Evolutionary conservation across 2,797 vertebrate genomes (phyloP).

Genomic region (Chelonia mydas): DNA sequence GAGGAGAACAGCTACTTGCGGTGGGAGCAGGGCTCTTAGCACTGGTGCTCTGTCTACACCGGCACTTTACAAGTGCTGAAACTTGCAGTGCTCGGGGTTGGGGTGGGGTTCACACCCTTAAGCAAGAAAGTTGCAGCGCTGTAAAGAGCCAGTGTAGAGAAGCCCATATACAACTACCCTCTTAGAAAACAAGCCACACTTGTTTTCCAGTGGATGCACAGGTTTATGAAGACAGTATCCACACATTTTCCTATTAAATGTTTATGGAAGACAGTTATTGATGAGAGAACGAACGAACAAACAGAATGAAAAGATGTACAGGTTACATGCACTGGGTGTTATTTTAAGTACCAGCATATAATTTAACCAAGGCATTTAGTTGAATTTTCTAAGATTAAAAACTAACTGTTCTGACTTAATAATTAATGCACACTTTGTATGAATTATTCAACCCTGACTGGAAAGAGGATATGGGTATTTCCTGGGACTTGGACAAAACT

Average conservation of each 20-base stretch:
- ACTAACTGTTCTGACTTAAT: neutral
- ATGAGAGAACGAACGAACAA: neutral
- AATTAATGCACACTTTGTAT: neutral
- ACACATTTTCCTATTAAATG: neutral
- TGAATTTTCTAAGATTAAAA: neutral
- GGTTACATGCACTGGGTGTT: neutral
- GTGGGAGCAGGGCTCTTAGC: too few species aligned
- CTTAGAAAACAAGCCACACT: neutral
- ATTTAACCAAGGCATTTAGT: neutral
- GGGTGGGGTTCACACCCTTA: too few species aligned
- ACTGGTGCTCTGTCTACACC: too few species aligned
- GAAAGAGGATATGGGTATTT: neutral
- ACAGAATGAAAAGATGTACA: neutral
- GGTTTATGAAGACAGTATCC: neutral
- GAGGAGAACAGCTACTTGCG: too few species aligned
- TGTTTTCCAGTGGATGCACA: neutral
- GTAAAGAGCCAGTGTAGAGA: too few species aligned
- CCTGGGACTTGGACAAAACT: neutral
- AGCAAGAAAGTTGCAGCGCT: too few species aligned
- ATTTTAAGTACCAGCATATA: neutral
- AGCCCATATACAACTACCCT: neutral
- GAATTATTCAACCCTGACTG: neutral
- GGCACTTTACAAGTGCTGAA: too few species aligned
- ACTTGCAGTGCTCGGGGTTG: too few species aligned
- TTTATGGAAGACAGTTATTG: neutral